Evolutionary conservation across 92 coral and sea anemone species (phyloP), one percentile per base, ranked within the genome.

Genomic region (Virgularia gustaviana): DNA sequence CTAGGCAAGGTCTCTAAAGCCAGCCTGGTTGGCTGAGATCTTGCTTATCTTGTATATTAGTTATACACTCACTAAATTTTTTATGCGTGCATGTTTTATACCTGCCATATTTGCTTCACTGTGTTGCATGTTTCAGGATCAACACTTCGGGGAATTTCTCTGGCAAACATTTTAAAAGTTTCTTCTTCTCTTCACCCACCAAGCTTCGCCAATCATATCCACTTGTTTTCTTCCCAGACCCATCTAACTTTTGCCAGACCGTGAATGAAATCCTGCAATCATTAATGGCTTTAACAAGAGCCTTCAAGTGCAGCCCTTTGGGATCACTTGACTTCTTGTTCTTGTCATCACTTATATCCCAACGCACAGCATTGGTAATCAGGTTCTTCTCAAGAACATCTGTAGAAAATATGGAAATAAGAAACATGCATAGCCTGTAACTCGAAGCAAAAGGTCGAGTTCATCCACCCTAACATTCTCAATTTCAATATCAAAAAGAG

Each of bases 251-350:
- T 4, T 27, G 64, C 39, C 39, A 57, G 2, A 57, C 37, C 18
- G 64, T 57, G 6, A 57, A 57, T 57, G 64, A 16, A 25, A 57
- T 57, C 12, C 64, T 41, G 28, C 64, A 57, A 16, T 31, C 64
- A 24, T 57, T 57, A 20, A 57, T 57, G n/a, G 64, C 64, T 57
- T 57, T 57, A 4, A 57, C 64, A 29, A 57, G 64, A 6, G 64
- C 64, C 64, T 57, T 24, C 28, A 57, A 25, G 64, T 57, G 64
- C 9, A 57, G 11, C 18, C 36, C n/a, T 24, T 57, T 57, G 64
- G 64, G 37, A 9, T 57, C 64, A 57, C 18, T 57, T 29, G 64
- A 57, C 37, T 16, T 29, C 18, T 57, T 57, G 36, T 57, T 57
- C 18, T 57, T 57, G 64, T 57, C 64, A 9, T 57, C 64, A 9